A percentile compares a stretch with the other conserved stretches of the same genome.
phyloP scores from a whole-genome alignment of 2,113 vertebrate genomes.

The Microtus pennsylvanicus region DNA sequence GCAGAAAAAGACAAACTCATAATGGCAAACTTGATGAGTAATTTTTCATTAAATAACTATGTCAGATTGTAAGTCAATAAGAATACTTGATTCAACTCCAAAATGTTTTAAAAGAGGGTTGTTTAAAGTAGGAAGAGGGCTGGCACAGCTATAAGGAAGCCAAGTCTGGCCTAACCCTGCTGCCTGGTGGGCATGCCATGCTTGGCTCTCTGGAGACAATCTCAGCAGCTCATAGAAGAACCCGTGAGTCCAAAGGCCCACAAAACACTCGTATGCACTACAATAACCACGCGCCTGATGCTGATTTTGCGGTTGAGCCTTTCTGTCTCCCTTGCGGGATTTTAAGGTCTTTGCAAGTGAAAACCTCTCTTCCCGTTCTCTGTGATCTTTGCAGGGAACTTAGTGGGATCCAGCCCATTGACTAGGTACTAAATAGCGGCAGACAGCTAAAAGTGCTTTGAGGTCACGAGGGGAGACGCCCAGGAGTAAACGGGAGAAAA shows the following conservation, averaged over 20 bases:
- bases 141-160: background rate
- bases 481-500: background rate
- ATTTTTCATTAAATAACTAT: slow-evolving; percentile 34
- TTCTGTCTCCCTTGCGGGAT: background rate
- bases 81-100: slow-evolving; percentile 31
- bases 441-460: background rate
- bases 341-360: background rate
- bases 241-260: background rate
- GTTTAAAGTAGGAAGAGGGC: background rate
- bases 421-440: background rate
- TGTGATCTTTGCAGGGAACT: background rate
- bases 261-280: background rate
- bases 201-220: background rate
- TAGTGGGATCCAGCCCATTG: background rate
- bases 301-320: background rate
- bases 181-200: background rate
- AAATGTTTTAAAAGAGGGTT: slow-evolving; percentile 15
- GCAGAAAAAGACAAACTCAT: background rate
- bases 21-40: background rate
- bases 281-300: background rate
- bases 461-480: background rate
- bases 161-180: background rate
- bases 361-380: background rate
- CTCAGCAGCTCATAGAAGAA: background rate
- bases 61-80: background rate